Percentiles rank a stretch among this genome's conserved stretches.
Conservation (phyloP, 2,113 vertebrate genomes). For the Anarhynchus alexandrinus region DNA sequence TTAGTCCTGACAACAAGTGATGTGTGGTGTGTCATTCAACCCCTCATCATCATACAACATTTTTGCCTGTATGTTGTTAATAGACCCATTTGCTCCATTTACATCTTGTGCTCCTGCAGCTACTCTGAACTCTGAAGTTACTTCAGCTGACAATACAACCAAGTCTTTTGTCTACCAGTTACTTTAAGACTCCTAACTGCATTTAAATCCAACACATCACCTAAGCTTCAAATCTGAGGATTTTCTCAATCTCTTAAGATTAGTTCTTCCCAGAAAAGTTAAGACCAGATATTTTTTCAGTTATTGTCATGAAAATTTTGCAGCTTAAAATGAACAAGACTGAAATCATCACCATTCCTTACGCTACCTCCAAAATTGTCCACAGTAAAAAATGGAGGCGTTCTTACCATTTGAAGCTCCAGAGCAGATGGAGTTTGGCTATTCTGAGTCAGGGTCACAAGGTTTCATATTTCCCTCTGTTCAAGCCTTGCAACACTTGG, state of each 20-base stretch:
- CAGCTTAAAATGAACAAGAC: background rate
- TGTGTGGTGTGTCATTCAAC: background rate
- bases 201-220: background rate
- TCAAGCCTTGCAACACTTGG: background rate
- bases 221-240: background rate
- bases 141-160: background rate
- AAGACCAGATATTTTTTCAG: background rate
- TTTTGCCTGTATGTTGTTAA: background rate
- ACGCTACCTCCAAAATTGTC: background rate
- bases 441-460: constrained; percentile 43
- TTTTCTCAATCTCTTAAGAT: background rate
- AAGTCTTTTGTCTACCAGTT: background rate
- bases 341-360: background rate
- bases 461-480: constrained; percentile 43
- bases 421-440: constrained; percentile 19
- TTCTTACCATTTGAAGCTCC: background rate
- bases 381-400: background rate
- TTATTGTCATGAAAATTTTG: background rate
- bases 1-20: background rate
- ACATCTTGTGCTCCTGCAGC: background rate
- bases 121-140: background rate
- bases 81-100: background rate
- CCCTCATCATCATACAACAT: background rate
- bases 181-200: background rate
- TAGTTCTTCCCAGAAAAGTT: background rate